phyloP scores from a whole-genome alignment of 2,888 invertebrate species.

The Ophioninae sp. region DNA sequence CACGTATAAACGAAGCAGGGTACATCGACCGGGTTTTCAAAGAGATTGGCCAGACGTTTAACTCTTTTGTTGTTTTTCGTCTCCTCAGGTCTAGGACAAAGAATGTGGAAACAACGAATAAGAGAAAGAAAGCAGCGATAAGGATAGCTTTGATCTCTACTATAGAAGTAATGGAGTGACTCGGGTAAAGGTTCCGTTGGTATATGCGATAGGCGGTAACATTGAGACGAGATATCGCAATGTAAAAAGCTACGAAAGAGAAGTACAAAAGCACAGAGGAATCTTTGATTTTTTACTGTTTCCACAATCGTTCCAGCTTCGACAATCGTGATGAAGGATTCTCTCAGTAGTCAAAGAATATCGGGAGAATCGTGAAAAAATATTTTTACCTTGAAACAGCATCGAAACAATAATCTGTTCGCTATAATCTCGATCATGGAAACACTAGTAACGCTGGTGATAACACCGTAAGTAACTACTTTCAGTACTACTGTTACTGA shows the following conservation, averaged over 20 bases:
- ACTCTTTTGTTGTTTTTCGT: conserved; percentile 10
- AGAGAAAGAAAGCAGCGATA: conserved; percentile 31
- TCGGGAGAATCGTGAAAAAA: conserved; percentile 24
- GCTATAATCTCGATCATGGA: conserved; percentile 3
- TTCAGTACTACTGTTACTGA: background rate
- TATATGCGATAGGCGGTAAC: conserved; percentile 37
- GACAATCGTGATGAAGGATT: conserved; percentile 8
- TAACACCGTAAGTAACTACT: background rate
- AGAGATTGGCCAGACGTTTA: conserved; percentile 36
- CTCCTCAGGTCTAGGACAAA: conserved; percentile 25
- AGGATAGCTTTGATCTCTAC: conserved; percentile 56
- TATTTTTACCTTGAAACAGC: background rate
- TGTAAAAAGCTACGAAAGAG: conserved; percentile 15
- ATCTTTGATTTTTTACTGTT: conserved; percentile 24
- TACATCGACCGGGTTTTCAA: conserved; percentile 22
- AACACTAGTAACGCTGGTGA: conserved; percentile 8
- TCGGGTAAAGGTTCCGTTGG: conserved; percentile 38
- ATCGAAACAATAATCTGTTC: conserved; percentile 23
- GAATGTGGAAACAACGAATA: conserved; percentile 21
- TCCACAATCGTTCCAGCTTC: conserved; percentile 28
- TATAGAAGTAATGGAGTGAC: conserved; percentile 20
- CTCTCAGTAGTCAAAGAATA: conserved; percentile 7
- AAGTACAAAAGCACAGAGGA: conserved; percentile 18
- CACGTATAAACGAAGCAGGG: background rate
- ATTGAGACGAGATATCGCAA: conserved; percentile 39